Conservation (phyloP, 2,797 vertebrate genomes). For the Syndactyla subalaris region DNA sequence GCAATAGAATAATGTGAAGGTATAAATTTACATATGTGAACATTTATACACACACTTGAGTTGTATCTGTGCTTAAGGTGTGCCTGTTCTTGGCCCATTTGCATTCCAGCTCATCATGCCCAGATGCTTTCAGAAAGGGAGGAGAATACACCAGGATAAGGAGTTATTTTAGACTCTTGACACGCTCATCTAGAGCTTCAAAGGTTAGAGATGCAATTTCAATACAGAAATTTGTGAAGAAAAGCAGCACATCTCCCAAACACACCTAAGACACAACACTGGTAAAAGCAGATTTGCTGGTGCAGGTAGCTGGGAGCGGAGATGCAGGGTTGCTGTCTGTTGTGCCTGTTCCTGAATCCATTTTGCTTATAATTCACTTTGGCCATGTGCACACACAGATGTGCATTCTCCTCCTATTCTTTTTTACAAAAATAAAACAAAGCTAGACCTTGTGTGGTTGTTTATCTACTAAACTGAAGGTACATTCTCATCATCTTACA, state of each 20-base stretch:
- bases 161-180: neutral
- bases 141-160: neutral
- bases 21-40: neutral
- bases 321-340: neutral
- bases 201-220: neutral
- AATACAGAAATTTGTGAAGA: neutral
- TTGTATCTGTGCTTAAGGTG: rapidly evolving
- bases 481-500: neutral
- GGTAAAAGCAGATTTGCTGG: rapidly evolving
- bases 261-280: neutral
- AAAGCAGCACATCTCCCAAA: neutral
- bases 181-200: neutral
- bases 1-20: neutral
- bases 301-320: neutral
- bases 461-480: neutral
- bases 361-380: neutral
- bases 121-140: neutral
- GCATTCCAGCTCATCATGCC: neutral
- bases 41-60: neutral
- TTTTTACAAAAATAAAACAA: constrained; percentile 19
- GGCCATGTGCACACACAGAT: neutral
- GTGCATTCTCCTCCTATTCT: neutral
- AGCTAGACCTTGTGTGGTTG: neutral
- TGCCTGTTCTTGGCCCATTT: neutral
- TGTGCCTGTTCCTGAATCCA: neutral